Conservation (phyloP, 2,113 vertebrate genomes). For the Rhea pennata region DNA sequence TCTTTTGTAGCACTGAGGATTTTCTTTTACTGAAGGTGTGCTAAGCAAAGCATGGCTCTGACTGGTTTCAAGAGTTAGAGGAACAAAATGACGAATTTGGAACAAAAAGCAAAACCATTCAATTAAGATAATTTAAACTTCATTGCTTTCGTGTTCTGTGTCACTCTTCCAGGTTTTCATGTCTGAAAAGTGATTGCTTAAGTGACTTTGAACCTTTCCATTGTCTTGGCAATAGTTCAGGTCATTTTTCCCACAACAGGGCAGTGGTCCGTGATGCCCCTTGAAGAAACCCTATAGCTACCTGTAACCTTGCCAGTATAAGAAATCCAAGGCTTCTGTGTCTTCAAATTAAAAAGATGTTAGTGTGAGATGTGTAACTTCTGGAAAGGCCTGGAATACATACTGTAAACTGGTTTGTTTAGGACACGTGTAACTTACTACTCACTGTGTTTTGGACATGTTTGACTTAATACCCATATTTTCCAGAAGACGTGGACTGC, state of each 20-base stretch:
- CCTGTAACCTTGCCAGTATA: background rate
- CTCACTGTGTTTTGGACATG: background rate
- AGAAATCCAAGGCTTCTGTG: background rate
- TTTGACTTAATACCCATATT: background rate
- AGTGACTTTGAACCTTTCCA: background rate
- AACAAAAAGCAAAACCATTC: background rate
- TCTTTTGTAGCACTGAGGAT: background rate
- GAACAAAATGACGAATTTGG: background rate
- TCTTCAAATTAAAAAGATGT: background rate
- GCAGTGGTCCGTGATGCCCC: background rate
- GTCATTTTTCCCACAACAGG: background rate
- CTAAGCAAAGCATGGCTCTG: background rate
- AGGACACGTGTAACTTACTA: background rate
- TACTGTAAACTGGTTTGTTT: background rate
- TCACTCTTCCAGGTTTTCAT: background rate
- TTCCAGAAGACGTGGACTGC: accelerated
- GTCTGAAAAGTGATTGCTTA: background rate
- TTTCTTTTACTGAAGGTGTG: background rate
- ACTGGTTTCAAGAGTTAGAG: background rate
- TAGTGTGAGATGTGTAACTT: background rate
- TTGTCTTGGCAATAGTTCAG: background rate
- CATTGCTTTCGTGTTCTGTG: background rate
- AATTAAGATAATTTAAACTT: background rate
- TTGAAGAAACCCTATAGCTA: background rate
- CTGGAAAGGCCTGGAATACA: background rate